Evolutionary conservation across 2,113 vertebrate genomes (phyloP).

Genomic region (Rhineura floridana): DNA sequence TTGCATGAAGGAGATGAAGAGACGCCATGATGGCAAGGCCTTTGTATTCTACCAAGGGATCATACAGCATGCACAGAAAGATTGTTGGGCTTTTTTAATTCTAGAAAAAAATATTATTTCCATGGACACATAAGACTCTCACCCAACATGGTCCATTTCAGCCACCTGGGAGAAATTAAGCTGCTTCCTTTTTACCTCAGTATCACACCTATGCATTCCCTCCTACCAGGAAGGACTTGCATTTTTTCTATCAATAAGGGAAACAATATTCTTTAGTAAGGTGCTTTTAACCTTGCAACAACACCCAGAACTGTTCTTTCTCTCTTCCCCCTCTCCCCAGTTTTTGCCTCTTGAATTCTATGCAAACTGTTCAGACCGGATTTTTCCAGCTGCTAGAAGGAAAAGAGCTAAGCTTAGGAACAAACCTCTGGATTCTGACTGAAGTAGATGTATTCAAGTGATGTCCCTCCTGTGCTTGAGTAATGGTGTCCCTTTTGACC

Average conservation of each 20-base stretch:
- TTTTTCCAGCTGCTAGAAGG: background rate
- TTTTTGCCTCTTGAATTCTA: background rate
- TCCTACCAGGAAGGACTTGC: background rate
- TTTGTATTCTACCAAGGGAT: background rate
- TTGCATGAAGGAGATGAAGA: background rate
- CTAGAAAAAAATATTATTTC: background rate
- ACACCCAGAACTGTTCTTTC: background rate
- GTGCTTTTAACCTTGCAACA: background rate
- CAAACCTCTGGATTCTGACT: background rate
- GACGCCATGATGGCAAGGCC: fast-evolving
- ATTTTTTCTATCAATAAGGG: background rate
- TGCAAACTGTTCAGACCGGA: background rate
- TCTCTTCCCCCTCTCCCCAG: background rate
- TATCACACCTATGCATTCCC: conserved; percentile 11
- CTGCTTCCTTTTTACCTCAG: background rate
- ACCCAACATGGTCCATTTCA: fast-evolving
- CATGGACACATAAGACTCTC: background rate
- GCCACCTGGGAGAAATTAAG: background rate
- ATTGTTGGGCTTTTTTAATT: background rate
- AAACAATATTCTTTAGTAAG: background rate
- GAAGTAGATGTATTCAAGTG: background rate
- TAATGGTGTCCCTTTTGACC: background rate
- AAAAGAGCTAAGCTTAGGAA: background rate
- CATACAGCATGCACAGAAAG: background rate
- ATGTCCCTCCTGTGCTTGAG: background rate